These are phyloP conservation scores for Phoebastria nigripes DNA, from an alignment of 2,797 vertebrate species.

Conservation along the genomic window DNA sequence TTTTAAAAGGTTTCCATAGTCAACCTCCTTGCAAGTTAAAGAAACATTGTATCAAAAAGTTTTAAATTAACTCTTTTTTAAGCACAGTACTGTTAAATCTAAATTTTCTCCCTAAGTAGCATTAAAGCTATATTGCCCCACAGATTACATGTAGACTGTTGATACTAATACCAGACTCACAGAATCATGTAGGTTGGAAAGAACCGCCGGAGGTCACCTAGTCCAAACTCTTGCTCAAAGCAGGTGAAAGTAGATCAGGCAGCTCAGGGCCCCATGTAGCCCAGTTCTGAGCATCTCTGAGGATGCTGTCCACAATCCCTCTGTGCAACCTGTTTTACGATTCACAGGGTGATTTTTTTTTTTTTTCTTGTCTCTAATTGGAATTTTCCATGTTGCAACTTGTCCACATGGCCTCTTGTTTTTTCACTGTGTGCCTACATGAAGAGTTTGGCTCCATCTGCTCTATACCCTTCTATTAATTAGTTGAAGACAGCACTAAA, in stretches of 20 bases:
- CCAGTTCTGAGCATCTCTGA: background rate
- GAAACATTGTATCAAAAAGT: background rate
- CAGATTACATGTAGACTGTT: rapidly evolving
- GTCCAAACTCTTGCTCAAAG: background rate
- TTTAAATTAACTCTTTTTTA: background rate
- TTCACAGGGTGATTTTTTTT: background rate
- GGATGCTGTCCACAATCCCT: background rate
- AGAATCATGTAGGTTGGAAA: background rate
- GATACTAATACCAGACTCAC: background rate
- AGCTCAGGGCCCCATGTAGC: rapidly evolving
- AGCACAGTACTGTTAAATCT: background rate
- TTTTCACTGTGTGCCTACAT: background rate
- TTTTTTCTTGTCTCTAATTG: background rate
- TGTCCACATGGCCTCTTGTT: background rate
- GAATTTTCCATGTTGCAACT: background rate
- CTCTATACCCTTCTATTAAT: background rate
- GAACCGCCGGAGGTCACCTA: background rate
- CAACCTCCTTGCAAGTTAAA: background rate
- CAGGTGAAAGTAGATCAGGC: background rate
- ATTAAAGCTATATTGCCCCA: background rate
- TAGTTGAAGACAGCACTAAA: background rate
- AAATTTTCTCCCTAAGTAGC: background rate
- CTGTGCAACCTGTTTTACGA: background rate
- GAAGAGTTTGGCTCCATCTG: background rate
- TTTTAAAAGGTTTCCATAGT: background rate